Evolutionary conservation across 1,140 invertebrate species (phyloP), one percentile per base, ranked within the genome.

Genomic region (Tetranychus cinnabarinus): DNA sequence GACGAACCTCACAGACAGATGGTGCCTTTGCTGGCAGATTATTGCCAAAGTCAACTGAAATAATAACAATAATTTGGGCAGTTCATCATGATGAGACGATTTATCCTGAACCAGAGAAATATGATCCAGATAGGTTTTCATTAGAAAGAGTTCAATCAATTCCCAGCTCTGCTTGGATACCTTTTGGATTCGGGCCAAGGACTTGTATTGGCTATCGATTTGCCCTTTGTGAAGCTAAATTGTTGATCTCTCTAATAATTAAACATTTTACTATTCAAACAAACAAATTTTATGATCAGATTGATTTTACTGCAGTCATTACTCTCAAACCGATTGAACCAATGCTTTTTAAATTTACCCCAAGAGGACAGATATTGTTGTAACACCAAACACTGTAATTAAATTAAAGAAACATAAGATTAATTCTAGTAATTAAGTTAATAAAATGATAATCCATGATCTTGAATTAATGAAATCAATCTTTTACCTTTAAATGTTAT

Each of bases 111-210:
- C 80, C 87, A 1, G 63, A 81, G 1, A 60, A 65, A 35, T 66
- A 58, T 36, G 55, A 54, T 34, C 65, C 65, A 2, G 65, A 66
- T 37, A 50, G 65, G n/a, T 66, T 61, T 61, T 15, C 65, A 15
- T 63, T 42, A 2, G 35, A 58, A 3, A 23, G 15, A 8, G 34
- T 13, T 0, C 59, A 50, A 12, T 23, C 34, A 1, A 52, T 7
- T 8, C 48, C 35, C 1, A 35, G 42, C 0, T 81, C 80, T 59
- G 74, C 75, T 6, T 76, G 73, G 63, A 68, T 72, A 42, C 78
- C 79, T 0, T 82, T 82, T 65, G 80, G 80, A 0, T 79, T 78
- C 58, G 81, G 80, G 15, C 74, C 75, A 5, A 69, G 80, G 7
- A 74, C 71, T 58, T 79, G 77, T 63, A 73, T 77, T 57, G 77